These are phyloP conservation scores for Galaxea fascicularis DNA, from an alignment of 92 coral and sea anemone genomes.

Conservation along the genomic window DNA sequence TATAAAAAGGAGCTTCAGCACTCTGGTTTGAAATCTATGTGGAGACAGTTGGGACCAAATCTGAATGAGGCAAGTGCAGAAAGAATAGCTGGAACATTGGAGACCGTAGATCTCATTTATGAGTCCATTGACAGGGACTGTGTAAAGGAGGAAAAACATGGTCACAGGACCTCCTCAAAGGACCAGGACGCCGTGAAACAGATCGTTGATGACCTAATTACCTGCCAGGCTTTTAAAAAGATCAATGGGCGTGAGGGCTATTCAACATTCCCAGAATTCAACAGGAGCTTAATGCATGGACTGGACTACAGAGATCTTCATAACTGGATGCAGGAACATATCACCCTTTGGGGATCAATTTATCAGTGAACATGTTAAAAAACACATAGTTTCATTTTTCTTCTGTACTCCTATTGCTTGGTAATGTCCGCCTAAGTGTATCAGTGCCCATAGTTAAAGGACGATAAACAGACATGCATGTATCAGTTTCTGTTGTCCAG, in stretches of 20 bases:
- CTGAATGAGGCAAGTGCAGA: slow-evolving; percentile 43
- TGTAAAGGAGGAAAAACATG: slow-evolving; percentile 4
- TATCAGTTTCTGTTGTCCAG: background rate
- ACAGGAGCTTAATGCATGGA: slow-evolving; percentile 10
- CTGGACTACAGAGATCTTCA: slow-evolving; percentile 65
- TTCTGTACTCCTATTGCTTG: too few species aligned
- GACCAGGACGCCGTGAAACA: slow-evolving; percentile 58
- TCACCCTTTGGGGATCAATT: slow-evolving; percentile 60
- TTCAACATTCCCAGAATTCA: background rate
- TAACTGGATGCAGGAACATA: slow-evolving; percentile 54
- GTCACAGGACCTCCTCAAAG: background rate
- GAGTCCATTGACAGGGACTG: slow-evolving; percentile 67
- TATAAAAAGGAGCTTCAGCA: slow-evolving; percentile 55
- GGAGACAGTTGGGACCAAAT: slow-evolving; percentile 55
- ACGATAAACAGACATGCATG: background rate
- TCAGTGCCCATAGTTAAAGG: background rate
- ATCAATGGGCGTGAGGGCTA: background rate
- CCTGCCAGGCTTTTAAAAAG: slow-evolving; percentile 37
- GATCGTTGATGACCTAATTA: slow-evolving; percentile 45
- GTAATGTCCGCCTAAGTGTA: too few species aligned
- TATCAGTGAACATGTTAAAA: slow-evolving; percentile 1
- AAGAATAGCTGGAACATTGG: slow-evolving; percentile 52
- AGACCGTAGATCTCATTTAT: slow-evolving; percentile 34
- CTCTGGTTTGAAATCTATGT: slow-evolving; percentile 52
- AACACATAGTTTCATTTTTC: background rate